Percentiles rank a stretch among this genome's conserved stretches.
These are phyloP conservation scores for Euleptes europaea DNA, from an alignment of 2,113 vertebrate species.

Conservation along the genomic window DNA sequence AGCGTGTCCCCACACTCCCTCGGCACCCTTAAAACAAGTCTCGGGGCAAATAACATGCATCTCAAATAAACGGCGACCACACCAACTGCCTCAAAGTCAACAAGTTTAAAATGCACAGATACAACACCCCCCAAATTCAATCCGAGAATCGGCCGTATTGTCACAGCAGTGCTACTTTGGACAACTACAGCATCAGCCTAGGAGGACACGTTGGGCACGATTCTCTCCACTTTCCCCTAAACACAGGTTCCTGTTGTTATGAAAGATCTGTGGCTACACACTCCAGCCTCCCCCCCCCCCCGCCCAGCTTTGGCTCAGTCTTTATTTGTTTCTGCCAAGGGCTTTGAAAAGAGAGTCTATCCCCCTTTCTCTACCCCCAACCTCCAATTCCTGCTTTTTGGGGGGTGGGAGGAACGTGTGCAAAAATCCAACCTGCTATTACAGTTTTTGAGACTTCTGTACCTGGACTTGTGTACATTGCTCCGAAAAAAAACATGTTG, in stretches of 20 bases:
- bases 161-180: conserved; percentile 62
- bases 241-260: conserved; percentile 68
- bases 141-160: conserved; percentile 65
- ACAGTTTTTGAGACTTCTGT: conserved; percentile 61
- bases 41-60: conserved; percentile 85
- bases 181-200: conserved; percentile 70
- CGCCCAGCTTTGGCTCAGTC: conserved; percentile 48
- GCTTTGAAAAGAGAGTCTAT: conserved; percentile 64
- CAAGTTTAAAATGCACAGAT: conserved; percentile 77
- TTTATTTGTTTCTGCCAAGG: conserved; percentile 54
- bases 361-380: conserved; percentile 8
- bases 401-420: background rate
- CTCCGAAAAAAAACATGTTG: conserved; percentile 62
- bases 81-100: conserved; percentile 83
- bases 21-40: conserved; percentile 82
- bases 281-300: conserved; percentile 53
- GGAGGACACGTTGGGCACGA: conserved; percentile 56
- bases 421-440: conserved; percentile 64
- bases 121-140: conserved; percentile 65
- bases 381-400: background rate
- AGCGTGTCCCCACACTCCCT: conserved; percentile 65
- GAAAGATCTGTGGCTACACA: conserved; percentile 63
- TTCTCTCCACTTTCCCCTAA: conserved; percentile 57
- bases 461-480: conserved; percentile 56
- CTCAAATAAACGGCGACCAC: conserved; percentile 84